These are phyloP conservation scores for Myotis planiceps DNA, from an alignment of 2,797 vertebrate species.

Conservation along the genomic window DNA sequence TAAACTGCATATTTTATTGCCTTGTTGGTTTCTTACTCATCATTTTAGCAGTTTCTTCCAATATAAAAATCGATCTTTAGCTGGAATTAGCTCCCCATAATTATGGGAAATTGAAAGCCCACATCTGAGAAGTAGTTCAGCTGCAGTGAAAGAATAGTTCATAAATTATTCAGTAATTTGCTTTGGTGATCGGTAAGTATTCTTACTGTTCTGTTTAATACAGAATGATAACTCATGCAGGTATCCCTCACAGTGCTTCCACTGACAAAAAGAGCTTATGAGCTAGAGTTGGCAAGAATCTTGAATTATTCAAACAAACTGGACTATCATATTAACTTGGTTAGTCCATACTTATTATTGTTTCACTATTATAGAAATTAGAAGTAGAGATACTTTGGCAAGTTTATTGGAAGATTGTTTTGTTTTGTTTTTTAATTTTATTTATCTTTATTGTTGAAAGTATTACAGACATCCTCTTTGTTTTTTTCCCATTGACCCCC, in stretches of 20 bases:
- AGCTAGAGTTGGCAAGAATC: background rate
- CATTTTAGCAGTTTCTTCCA: slow-evolving; percentile 37
- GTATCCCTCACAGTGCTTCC: background rate
- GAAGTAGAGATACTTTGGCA: background rate
- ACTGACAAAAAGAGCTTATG: background rate
- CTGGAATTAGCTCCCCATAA: background rate
- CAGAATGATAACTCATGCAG: background rate
- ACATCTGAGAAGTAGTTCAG: slow-evolving; percentile 8
- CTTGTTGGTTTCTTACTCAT: slow-evolving; percentile 6
- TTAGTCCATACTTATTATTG: background rate
- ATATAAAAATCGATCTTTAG: slow-evolving; percentile 33
- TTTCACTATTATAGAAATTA: slow-evolving; percentile 14
- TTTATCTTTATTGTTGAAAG: too few species aligned
- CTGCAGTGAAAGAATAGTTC: background rate
- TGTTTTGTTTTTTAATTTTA: too few species aligned
- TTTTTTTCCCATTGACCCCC: too few species aligned
- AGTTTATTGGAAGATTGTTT: background rate
- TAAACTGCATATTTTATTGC: background rate
- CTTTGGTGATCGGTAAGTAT: background rate
- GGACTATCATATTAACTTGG: background rate
- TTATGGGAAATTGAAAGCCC: slow-evolving; percentile 51
- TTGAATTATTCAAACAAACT: background rate
- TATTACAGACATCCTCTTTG: too few species aligned
- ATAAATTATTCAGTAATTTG: slow-evolving; percentile 2
- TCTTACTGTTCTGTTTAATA: background rate